phyloP scores from a whole-genome alignment of 2,113 vertebrate species.

The Euleptes europaea region DNA sequence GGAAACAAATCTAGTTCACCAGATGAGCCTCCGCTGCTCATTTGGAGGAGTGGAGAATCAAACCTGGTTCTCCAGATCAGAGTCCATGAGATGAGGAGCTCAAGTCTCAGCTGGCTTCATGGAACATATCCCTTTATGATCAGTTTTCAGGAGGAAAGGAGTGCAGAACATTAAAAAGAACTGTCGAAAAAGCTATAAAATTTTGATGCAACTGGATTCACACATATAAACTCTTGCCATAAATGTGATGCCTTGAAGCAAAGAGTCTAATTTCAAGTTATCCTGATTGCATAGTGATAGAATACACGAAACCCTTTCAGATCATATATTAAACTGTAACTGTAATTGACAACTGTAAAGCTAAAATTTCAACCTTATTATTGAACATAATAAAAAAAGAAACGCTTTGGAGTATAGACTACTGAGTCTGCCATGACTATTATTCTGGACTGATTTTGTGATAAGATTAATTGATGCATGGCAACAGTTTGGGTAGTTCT shows the following conservation, averaged over 20 bases:
- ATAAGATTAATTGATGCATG: not conserved
- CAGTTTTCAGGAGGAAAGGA: not conserved
- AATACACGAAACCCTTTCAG: conserved; percentile 30
- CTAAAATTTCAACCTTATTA: conserved; percentile 36
- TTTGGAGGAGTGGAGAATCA: too few species aligned
- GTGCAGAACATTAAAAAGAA: not conserved
- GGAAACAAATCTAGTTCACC: too few species aligned
- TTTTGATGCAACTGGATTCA: not conserved
- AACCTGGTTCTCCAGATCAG: too few species aligned
- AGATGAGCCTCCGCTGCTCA: too few species aligned
- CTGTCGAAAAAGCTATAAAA: not conserved
- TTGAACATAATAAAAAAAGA: conserved; percentile 17
- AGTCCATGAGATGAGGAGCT: not conserved
- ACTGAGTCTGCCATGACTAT: not conserved
- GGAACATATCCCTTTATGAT: not conserved
- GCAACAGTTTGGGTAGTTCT: not conserved
- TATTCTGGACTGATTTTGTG: not conserved
- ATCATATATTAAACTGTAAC: conserved; percentile 27
- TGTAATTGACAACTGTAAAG: conserved; percentile 42
- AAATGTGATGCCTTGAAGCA: not conserved
- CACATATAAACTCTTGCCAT: not conserved
- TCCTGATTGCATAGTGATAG: conserved; percentile 7
- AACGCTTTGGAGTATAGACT: not conserved
- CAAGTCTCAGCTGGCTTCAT: not conserved
- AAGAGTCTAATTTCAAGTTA: not conserved